phyloP scores from a whole-genome alignment of 2,888 invertebrate species.

The Carcina quercana region DNA sequence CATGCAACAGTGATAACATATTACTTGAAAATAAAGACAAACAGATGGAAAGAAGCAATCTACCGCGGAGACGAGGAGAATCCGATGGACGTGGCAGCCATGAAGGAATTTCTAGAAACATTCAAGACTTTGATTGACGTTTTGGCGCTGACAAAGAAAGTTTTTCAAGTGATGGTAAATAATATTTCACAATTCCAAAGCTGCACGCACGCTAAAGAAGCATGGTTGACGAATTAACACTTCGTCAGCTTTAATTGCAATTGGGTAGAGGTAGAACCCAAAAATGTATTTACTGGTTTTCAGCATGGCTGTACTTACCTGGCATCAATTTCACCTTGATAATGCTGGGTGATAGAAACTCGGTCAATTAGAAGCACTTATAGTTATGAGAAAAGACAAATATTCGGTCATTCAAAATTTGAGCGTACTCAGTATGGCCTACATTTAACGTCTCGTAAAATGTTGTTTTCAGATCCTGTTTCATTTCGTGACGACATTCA shows the following conservation, averaged over 20 bases:
- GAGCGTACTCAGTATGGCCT: neutral
- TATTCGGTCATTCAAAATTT: too few relatives aligned
- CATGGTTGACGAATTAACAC: neutral
- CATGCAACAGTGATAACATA: neutral
- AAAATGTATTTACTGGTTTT: too few relatives aligned
- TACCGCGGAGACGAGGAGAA: neutral
- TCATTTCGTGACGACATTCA: conserved; percentile 9
- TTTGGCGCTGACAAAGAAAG: conserved; percentile 8
- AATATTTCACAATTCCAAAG: neutral
- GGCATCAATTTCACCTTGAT: neutral
- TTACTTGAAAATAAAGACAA: neutral
- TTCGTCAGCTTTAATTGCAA: too few relatives aligned
- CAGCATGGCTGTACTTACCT: too few relatives aligned
- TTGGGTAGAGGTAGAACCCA: too few relatives aligned
- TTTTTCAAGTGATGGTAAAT: conserved; percentile 15
- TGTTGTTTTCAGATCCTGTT: conserved; percentile 12
- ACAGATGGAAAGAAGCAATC: neutral
- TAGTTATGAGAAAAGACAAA: too few relatives aligned
- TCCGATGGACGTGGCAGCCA: neutral
- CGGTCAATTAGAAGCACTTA: neutral
- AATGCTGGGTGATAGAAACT: neutral
- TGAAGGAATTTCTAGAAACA: neutral
- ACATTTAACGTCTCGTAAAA: neutral
- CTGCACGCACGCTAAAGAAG: neutral
- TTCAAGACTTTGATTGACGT: conserved; percentile 12